Conservation (phyloP, 2,797 vertebrate species). For the Perdix hodgsoniae region DNA sequence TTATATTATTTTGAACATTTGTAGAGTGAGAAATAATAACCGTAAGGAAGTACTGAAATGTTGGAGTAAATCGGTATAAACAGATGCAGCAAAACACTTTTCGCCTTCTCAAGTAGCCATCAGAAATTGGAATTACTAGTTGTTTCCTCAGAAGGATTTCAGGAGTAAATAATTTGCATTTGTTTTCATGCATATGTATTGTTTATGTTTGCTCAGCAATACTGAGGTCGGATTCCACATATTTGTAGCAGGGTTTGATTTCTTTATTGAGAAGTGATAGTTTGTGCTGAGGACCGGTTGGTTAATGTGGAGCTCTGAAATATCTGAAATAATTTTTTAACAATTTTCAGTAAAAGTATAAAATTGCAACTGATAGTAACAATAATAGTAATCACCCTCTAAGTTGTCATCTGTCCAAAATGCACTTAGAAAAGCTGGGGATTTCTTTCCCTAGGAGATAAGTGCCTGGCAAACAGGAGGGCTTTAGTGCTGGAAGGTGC, state of each 20-base stretch:
- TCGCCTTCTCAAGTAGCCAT: neutral
- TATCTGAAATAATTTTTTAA: neutral
- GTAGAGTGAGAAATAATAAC: neutral
- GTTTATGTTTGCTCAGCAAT: neutral
- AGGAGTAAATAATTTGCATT: neutral
- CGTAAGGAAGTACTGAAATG: neutral
- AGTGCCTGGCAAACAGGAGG: neutral
- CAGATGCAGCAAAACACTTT: neutral
- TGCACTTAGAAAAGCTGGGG: neutral
- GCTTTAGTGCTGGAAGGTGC: neutral
- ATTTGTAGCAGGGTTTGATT: neutral
- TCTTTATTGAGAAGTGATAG: neutral
- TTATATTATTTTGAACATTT: neutral
- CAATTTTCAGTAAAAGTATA: neutral
- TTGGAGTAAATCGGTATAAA: neutral
- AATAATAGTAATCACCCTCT: neutral
- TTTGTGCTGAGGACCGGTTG: neutral
- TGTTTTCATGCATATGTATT: neutral
- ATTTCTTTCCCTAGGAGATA: neutral
- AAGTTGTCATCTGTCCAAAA: neutral
- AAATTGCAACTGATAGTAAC: neutral
- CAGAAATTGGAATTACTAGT: neutral
- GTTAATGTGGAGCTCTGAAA: neutral
- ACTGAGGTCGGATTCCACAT: neutral
- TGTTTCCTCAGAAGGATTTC: neutral